These are phyloP conservation scores for Onychomys leucogaster DNA, from an alignment of 2,797 vertebrate species.

Conservation along the genomic window DNA sequence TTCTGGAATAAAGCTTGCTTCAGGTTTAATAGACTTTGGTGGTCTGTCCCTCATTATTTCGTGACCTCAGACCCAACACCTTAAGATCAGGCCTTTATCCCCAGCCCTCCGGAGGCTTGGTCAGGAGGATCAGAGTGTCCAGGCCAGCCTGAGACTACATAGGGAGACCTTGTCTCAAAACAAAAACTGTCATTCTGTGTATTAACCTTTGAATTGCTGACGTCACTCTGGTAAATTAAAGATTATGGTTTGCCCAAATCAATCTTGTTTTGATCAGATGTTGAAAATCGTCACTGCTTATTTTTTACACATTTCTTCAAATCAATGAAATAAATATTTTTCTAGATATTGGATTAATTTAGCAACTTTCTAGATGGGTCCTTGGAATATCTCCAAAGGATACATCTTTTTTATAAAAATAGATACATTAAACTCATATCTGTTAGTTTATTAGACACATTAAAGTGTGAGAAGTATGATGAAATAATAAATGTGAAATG, in stretches of 20 bases:
- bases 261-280: background rate
- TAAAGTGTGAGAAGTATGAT: background rate
- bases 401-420: too few relatives aligned
- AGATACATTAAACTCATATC: too few relatives aligned
- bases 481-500: background rate
- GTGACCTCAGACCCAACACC: too few relatives aligned
- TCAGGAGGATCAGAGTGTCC: background rate
- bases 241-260: background rate
- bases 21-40: too few relatives aligned
- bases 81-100: background rate
- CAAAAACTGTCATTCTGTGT: background rate
- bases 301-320: background rate
- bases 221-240: background rate
- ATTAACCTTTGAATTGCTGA: background rate
- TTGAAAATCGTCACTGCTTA: background rate
- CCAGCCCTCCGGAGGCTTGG: background rate
- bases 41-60: too few relatives aligned
- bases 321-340: background rate
- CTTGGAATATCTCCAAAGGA: background rate
- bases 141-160: background rate
- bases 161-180: background rate
- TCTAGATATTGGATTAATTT: background rate
- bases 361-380: background rate
- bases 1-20: too few relatives aligned
- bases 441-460: background rate